Evolutionary conservation across 2,888 invertebrate species (phyloP).

Genomic region (Acrocera orbiculus): DNA sequence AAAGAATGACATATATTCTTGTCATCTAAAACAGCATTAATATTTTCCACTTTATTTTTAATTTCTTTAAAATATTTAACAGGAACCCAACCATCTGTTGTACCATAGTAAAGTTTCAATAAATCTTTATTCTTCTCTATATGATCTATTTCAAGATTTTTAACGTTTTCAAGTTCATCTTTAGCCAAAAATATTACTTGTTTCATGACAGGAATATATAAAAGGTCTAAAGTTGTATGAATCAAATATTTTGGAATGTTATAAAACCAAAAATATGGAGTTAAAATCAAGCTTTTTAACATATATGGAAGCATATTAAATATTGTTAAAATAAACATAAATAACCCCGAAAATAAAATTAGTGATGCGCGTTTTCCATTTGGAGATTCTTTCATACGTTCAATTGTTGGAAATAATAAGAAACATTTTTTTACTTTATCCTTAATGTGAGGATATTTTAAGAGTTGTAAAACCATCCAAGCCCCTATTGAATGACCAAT

Average conservation of each 20-base stretch:
- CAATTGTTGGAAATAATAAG: conserved; percentile 74
- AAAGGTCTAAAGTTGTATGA: conserved; percentile 36
- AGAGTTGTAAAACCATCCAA: conserved; percentile 59
- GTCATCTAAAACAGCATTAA: conserved; percentile 42
- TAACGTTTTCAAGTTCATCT: conserved; percentile 65
- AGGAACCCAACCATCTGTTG: conserved; percentile 72
- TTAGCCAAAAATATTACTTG: conserved; percentile 53
- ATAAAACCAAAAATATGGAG: conserved; percentile 36
- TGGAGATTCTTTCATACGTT: conserved; percentile 56
- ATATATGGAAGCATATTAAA: conserved; percentile 38
- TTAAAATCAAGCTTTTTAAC: conserved; percentile 35
- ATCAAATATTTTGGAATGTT: conserved; percentile 35
- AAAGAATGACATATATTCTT: conserved; percentile 58
- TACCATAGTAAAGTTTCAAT: conserved; percentile 64
- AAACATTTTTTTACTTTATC: conserved; percentile 43
- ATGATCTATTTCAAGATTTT: conserved; percentile 42
- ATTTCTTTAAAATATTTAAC: conserved; percentile 49
- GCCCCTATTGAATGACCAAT: conserved; percentile 86
- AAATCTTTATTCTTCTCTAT: conserved; percentile 40
- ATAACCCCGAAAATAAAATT: conserved; percentile 36
- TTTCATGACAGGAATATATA: conserved; percentile 40
- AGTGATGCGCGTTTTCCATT: conserved; percentile 56
- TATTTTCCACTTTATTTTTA: conserved; percentile 37
- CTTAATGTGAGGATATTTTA: conserved; percentile 40
- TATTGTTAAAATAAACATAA: conserved; percentile 33